Evolutionary conservation across 2,888 invertebrate genomes (phyloP).

Genomic region (Podotricha telesiphe): DNA sequence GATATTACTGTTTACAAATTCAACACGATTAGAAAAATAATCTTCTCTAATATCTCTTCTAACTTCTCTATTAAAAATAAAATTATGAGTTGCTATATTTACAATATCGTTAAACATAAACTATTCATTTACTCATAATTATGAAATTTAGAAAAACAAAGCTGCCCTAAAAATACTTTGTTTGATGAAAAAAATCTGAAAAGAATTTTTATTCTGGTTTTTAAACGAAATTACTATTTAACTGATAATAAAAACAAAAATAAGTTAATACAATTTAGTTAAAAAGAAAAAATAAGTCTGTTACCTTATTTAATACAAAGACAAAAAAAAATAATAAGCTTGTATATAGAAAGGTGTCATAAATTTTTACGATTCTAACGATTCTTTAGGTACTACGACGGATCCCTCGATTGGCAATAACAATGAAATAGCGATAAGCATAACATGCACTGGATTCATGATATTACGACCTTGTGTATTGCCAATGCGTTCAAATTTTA

Average conservation of each 20-base stretch:
- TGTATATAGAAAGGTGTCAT: not conserved
- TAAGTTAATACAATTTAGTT: not conserved
- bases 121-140: too few relatives aligned
- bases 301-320: too few relatives aligned
- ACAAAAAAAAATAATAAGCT: too few relatives aligned
- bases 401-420: constrained; percentile 28
- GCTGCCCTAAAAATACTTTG: too few relatives aligned
- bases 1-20: too few relatives aligned
- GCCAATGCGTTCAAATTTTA: constrained; percentile 31
- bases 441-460: constrained; percentile 40
- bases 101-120: too few relatives aligned
- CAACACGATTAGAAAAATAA: too few relatives aligned
- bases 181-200: not conserved
- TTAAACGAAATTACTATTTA: not conserved
- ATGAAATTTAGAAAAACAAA: too few relatives aligned
- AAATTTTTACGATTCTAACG: not conserved
- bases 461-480: constrained; percentile 40
- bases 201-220: not conserved
- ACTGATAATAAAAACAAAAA: not conserved
- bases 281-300: not conserved
- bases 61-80: too few relatives aligned
- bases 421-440: constrained; percentile 32
- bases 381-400: not conserved
- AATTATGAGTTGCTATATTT: not conserved
- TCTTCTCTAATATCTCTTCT: too few relatives aligned